These are phyloP conservation scores for Picus viridis DNA, from an alignment of 2,797 vertebrate species.

Conservation along the genomic window DNA sequence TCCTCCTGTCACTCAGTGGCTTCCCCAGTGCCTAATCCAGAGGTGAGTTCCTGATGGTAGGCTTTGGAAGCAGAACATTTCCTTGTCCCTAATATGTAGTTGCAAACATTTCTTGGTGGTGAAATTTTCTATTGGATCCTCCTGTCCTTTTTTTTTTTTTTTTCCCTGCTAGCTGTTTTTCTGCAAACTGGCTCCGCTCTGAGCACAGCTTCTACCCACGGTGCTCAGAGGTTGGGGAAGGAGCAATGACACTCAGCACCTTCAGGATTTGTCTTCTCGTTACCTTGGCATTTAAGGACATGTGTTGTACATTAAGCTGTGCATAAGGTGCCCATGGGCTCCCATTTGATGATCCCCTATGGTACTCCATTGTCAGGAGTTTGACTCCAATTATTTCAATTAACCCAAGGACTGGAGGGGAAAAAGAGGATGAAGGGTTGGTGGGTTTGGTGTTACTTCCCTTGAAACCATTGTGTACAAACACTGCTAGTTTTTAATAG, in stretches of 20 bases:
- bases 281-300: fast-evolving
- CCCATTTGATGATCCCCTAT: fast-evolving
- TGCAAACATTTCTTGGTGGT: fast-evolving
- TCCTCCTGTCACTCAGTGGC: fast-evolving
- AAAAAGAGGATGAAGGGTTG: not conserved
- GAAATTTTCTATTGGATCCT: not conserved
- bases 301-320: not conserved
- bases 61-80: fast-evolving
- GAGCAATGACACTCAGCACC: fast-evolving
- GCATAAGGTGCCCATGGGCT: not conserved
- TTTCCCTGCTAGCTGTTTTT: fast-evolving
- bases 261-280: not conserved
- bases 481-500: not conserved
- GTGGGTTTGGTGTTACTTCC: not conserved
- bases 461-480: not conserved
- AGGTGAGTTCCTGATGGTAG: fast-evolving
- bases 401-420: not conserved
- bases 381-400: not conserved
- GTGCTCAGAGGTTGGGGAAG: fast-evolving
- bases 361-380: not conserved
- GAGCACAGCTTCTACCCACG: fast-evolving
- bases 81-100: fast-evolving
- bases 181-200: fast-evolving
- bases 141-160: not conserved
- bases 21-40: too few relatives aligned